Percentiles rank a stretch among this genome's conserved stretches.
phyloP scores from a whole-genome alignment of 2,888 invertebrate genomes.

The Rambutsinella grinnellia region DNA sequence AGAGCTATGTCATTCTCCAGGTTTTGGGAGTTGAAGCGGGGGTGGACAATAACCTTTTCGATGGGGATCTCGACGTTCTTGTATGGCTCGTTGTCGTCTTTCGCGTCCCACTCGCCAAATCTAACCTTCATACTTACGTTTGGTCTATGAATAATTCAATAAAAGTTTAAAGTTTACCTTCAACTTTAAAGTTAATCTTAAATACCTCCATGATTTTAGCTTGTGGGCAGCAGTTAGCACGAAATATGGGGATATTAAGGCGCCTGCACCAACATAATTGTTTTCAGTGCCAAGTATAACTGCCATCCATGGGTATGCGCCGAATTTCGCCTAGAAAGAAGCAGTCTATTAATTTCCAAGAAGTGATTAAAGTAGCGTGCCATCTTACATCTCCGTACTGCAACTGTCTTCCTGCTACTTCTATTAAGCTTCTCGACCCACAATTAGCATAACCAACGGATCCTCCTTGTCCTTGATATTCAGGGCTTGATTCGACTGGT shows the following conservation, averaged over 20 bases:
- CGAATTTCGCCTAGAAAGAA: conserved; percentile 74
- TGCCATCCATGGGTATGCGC: conserved; percentile 82
- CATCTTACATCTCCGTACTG: conserved; percentile 62
- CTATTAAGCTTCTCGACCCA: conserved; percentile 53
- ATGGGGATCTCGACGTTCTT: conserved; percentile 59
- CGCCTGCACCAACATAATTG: conserved; percentile 81
- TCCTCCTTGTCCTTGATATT: conserved; percentile 14
- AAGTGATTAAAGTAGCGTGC: neutral
- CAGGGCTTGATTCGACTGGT: conserved; percentile 1
- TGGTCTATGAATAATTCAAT: conserved; percentile 38
- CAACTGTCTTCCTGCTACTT: conserved; percentile 51
- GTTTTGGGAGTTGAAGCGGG: conserved; percentile 61
- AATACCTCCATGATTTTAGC: conserved; percentile 71
- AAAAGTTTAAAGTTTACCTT: too few species aligned
- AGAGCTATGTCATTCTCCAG: conserved; percentile 66
- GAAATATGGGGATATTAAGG: conserved; percentile 77
- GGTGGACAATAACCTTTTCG: conserved; percentile 59
- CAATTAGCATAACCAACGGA: conserved; percentile 53
- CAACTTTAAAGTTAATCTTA: too few species aligned
- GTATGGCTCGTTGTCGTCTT: conserved; percentile 62
- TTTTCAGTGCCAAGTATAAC: conserved; percentile 75
- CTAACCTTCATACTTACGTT: conserved; percentile 60
- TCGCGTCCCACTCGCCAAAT: conserved; percentile 65
- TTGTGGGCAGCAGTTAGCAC: conserved; percentile 83
- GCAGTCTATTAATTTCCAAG: too few species aligned